A percentile compares a stretch with the other conserved stretches of the same genome.
Evolutionary conservation across 2,797 vertebrate genomes (phyloP).

Genomic region (Myotis planiceps): DNA sequence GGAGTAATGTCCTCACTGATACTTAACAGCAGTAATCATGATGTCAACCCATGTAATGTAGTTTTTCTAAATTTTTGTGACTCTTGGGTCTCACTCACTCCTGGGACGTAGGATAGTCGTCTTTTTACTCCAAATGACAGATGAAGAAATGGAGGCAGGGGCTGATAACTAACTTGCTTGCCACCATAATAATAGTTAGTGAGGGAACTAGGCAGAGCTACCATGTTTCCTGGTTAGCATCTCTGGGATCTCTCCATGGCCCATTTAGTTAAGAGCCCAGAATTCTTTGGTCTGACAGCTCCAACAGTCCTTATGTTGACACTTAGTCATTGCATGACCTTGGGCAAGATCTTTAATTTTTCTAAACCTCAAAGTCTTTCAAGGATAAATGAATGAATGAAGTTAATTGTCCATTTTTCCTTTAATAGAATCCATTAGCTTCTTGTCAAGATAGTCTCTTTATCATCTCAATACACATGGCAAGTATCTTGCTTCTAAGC

Average conservation of each 20-base stretch:
- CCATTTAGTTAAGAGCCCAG: conserved; percentile 26
- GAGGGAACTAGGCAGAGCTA: conserved; percentile 1
- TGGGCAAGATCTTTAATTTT: conserved; percentile 50
- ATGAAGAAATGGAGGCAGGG: not conserved
- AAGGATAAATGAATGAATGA: conserved; percentile 57
- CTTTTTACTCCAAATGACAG: not conserved
- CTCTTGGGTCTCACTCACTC: not conserved
- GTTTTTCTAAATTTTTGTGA: not conserved
- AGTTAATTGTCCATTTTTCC: conserved; percentile 51
- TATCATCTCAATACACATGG: not conserved
- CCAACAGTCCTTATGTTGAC: not conserved
- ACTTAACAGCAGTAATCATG: not conserved
- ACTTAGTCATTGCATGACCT: conserved; percentile 50
- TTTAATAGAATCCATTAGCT: conserved; percentile 44
- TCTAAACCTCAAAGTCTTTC: conserved; percentile 12
- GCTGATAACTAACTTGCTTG: not conserved
- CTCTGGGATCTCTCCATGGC: not conserved
- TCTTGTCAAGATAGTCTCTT: conserved; percentile 38
- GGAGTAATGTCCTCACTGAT: not conserved
- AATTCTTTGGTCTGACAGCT: conserved; percentile 3
- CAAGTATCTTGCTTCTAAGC: not conserved
- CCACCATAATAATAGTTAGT: conserved; percentile 26
- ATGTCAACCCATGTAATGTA: not conserved
- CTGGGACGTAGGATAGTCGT: not conserved
- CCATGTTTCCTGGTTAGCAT: conserved; percentile 7